phyloP scores from a whole-genome alignment of 1,140 invertebrate species.

The Anadara kagoshimensis region DNA sequence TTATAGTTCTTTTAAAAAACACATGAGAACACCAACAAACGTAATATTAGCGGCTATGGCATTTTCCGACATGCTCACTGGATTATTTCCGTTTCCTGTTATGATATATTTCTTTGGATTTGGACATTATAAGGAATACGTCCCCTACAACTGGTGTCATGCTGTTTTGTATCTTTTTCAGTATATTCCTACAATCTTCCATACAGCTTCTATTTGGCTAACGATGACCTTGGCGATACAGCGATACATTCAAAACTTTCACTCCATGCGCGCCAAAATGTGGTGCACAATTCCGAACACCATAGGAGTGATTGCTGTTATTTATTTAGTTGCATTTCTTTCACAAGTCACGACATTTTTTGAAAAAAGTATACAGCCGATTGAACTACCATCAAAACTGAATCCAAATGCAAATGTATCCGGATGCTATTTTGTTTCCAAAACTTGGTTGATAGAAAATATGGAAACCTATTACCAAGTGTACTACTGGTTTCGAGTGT shows the following conservation, averaged over 20 bases:
- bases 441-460: constrained; percentile 74
- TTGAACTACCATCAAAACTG: constrained; percentile 80
- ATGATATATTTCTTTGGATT: constrained; percentile 93
- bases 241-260: constrained; percentile 91
- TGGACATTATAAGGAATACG: constrained; percentile 83
- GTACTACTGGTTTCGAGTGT: constrained; percentile 89
- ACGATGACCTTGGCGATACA: constrained; percentile 90
- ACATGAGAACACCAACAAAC: constrained; percentile 83
- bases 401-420: constrained; percentile 69
- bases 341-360: constrained; percentile 89
- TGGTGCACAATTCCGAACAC: constrained; percentile 92
- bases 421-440: constrained; percentile 44
- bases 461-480: constrained; percentile 80
- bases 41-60: constrained; percentile 87
- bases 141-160: constrained; percentile 79
- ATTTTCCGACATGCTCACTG: constrained; percentile 92
- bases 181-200: constrained; percentile 88
- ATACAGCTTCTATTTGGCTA: constrained; percentile 92
- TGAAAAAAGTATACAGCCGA: constrained; percentile 77
- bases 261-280: constrained; percentile 86
- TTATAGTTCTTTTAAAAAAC: constrained; percentile 81
- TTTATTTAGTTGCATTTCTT: constrained; percentile 83
- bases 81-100: constrained; percentile 92
- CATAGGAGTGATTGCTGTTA: constrained; percentile 83
- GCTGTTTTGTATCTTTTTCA: constrained; percentile 78